Evolutionary conservation across 2,797 vertebrate genomes (phyloP).

Genomic region (Sarcophilus harrisii): DNA sequence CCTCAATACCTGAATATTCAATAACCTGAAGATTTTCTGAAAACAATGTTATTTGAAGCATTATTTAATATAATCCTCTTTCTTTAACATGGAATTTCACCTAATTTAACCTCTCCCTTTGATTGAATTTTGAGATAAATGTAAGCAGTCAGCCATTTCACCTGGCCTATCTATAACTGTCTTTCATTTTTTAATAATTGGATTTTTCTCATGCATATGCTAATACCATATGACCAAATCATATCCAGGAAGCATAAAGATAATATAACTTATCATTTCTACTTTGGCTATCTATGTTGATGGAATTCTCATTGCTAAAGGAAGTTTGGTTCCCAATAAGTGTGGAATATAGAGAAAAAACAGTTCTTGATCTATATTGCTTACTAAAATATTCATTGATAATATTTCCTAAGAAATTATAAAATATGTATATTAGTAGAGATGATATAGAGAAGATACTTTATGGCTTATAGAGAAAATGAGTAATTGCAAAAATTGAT

Average conservation of each 20-base stretch:
- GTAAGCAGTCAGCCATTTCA: background rate
- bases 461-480: background rate
- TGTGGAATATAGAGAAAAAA: background rate
- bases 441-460: background rate
- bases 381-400: background rate
- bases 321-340: background rate
- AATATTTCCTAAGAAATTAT: background rate
- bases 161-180: background rate
- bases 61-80: background rate
- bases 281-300: background rate
- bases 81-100: conserved; percentile 8
- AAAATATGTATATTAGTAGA: background rate
- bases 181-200: background rate
- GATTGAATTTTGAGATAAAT: background rate
- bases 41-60: background rate
- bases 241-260: background rate
- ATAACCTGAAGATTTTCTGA: background rate
- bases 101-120: conserved; percentile 28
- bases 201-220: background rate
- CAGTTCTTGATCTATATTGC: background rate
- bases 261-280: background rate
- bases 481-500: background rate
- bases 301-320: background rate
- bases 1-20: no score
- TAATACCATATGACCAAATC: background rate